These are phyloP conservation scores for Elysia crispata DNA, from an alignment of 2,888 invertebrate genomes.

Conservation along the genomic window DNA sequence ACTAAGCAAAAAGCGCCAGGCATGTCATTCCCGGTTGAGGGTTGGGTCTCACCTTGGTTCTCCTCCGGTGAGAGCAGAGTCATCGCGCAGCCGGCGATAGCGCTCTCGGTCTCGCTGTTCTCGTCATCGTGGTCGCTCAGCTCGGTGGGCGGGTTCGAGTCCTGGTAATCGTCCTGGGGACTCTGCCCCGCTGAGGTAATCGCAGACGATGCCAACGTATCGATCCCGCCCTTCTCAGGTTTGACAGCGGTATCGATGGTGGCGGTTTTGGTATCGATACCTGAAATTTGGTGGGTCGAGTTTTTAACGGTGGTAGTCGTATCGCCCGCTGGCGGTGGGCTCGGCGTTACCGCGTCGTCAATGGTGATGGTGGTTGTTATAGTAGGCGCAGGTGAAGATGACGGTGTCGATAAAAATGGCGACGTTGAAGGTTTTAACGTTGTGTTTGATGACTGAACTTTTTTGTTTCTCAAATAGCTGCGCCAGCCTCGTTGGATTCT, in stretches of 20 bases:
- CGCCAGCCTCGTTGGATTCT: slow-evolving; percentile 5
- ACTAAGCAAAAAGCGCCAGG: too few relatives aligned
- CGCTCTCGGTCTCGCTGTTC: slow-evolving; percentile 56
- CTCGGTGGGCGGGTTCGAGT: slow-evolving; percentile 15
- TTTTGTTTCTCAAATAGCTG: not conserved
- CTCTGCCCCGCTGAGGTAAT: not conserved
- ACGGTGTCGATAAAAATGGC: too few relatives aligned
- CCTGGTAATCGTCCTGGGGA: slow-evolving; percentile 17
- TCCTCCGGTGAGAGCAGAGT: slow-evolving; percentile 56
- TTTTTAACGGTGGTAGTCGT: too few relatives aligned
- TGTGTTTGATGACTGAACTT: not conserved
- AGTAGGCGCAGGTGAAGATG: too few relatives aligned
- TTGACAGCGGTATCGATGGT: too few relatives aligned
- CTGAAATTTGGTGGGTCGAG: too few relatives aligned
- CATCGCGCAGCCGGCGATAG: slow-evolving; percentile 50
- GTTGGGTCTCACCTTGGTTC: slow-evolving; percentile 49
- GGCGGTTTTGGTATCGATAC: too few relatives aligned
- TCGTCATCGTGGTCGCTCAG: slow-evolving; percentile 47
- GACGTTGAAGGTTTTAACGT: too few relatives aligned
- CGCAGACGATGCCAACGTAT: too few relatives aligned
- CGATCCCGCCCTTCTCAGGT: too few relatives aligned
- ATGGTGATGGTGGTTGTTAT: not conserved
- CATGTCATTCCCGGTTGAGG: too few relatives aligned
- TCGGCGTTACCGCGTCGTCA: not conserved
- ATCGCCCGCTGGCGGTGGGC: too few relatives aligned